phyloP scores from a whole-genome alignment of 2,113 vertebrate species.

The Rhinichthys klamathensis region DNA sequence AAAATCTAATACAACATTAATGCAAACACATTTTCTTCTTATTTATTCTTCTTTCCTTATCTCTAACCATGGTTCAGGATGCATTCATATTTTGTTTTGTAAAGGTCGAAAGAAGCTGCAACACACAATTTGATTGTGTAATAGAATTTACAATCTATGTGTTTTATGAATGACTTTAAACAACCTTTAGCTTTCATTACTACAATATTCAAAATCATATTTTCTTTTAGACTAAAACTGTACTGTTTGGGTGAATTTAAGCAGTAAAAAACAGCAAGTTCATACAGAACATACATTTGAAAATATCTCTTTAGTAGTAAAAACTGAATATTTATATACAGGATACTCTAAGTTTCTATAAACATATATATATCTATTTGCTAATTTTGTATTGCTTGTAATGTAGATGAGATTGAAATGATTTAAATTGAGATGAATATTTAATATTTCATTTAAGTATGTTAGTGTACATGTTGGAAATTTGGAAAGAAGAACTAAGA shows the following conservation, averaged over 20 bases:
- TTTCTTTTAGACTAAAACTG: background rate
- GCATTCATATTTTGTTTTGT: background rate
- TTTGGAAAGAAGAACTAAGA: background rate
- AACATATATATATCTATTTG: background rate
- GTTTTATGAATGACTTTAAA: background rate
- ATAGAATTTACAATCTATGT: too few relatives aligned
- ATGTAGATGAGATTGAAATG: background rate
- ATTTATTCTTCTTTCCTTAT: background rate
- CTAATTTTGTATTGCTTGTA: background rate
- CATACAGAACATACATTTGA: background rate
- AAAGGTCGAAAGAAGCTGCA: background rate
- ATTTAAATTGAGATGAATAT: background rate
- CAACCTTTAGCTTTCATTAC: background rate
- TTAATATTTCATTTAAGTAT: background rate
- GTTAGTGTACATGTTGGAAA: background rate
- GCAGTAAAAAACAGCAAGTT: background rate
- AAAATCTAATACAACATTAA: too few relatives aligned
- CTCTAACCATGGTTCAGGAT: background rate
- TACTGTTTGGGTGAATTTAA: background rate
- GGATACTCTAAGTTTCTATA: background rate
- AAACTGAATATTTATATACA: background rate
- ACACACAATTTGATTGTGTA: background rate
- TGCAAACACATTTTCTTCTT: background rate
- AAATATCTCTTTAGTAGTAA: background rate
- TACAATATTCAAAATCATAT: background rate